Percentiles rank a stretch among this genome's conserved stretches.
These are phyloP conservation scores for Andricus quercusramuli DNA, from an alignment of 2,888 invertebrate genomes.

Conservation along the genomic window DNA sequence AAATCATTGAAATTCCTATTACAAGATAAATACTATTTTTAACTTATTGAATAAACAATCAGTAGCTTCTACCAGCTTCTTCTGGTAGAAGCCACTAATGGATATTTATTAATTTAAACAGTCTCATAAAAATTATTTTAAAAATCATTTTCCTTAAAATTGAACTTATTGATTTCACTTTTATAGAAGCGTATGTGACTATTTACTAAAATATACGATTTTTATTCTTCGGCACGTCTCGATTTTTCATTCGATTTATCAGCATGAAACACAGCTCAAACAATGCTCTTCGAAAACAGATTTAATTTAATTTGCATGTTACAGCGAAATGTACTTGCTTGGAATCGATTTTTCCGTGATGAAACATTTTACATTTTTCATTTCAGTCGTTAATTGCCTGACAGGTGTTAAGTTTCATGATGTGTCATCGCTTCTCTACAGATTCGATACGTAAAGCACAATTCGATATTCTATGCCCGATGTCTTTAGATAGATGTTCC, in stretches of 20 bases:
- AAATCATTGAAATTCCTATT: neutral
- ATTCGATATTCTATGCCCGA: neutral
- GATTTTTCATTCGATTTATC: too few relatives aligned
- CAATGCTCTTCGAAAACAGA: neutral
- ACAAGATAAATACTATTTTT: neutral
- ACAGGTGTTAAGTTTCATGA: neutral
- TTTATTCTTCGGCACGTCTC: too few relatives aligned
- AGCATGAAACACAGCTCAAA: neutral
- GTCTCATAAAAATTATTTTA: too few relatives aligned
- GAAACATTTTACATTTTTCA: conserved; percentile 29
- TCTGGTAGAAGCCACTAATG: too few relatives aligned
- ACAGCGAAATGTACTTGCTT: conserved; percentile 1
- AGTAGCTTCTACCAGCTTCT: too few relatives aligned
- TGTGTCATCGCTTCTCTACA: neutral
- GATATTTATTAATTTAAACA: too few relatives aligned
- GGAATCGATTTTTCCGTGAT: conserved; percentile 1
- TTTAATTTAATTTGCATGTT: conserved; percentile 1
- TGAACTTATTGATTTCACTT: neutral
- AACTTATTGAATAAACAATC: too few relatives aligned
- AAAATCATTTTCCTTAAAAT: too few relatives aligned
- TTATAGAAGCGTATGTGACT: neutral
- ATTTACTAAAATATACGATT: too few relatives aligned
- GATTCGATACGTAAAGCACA: conserved; percentile 6
- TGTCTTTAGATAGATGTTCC: conserved; percentile 24
- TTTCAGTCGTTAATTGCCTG: neutral